Percentiles rank a stretch among this genome's conserved stretches.
Conservation (phyloP, 2,113 vertebrate genomes). For the Malurus alboscapulatus region DNA sequence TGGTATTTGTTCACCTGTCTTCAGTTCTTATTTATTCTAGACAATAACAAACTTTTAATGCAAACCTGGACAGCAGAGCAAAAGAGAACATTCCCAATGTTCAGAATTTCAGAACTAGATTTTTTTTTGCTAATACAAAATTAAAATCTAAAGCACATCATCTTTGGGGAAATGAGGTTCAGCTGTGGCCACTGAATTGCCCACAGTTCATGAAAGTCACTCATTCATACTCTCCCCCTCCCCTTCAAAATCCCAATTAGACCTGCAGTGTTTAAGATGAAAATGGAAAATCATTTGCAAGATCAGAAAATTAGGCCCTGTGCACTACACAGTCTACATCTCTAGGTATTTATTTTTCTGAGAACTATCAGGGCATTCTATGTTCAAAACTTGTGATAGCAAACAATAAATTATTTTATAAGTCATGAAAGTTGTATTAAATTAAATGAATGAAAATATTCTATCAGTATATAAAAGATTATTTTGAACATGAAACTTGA, state of each 20-base stretch:
- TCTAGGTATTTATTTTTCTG: neutral
- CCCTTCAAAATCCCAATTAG: neutral
- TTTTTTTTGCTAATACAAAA: neutral
- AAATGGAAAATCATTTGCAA: neutral
- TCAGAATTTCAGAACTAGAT: neutral
- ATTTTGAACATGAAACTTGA: neutral
- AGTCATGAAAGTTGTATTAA: neutral
- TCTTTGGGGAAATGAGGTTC: neutral
- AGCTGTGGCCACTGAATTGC: neutral
- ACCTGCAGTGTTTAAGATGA: neutral
- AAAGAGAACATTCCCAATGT: neutral
- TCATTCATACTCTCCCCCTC: neutral
- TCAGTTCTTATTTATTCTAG: neutral
- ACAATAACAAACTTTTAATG: neutral
- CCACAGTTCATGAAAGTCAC: neutral
- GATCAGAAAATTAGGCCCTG: neutral
- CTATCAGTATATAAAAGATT: neutral
- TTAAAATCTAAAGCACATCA: neutral
- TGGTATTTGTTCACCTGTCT: neutral
- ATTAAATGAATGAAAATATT: neutral
- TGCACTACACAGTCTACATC: neutral
- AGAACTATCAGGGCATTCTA: neutral
- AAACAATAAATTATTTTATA: neutral
- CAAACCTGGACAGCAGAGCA: neutral
- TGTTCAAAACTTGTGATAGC: neutral